These are phyloP conservation scores for Myodes glareolus DNA, from an alignment of 2,113 vertebrate species.

Conservation along the genomic window DNA sequence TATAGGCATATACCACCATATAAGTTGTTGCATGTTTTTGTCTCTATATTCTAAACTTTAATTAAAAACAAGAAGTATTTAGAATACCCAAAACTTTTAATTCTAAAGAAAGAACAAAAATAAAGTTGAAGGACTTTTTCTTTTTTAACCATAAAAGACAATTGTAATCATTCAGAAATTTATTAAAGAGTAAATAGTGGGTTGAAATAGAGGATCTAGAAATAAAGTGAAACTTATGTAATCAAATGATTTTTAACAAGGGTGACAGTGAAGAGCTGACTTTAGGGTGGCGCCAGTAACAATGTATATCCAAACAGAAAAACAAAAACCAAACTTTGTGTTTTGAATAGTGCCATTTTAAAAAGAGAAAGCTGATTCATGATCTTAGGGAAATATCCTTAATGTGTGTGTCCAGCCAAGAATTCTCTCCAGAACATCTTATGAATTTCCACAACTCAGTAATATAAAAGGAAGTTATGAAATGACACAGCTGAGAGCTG, in stretches of 20 bases:
- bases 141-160: conserved; percentile 20
- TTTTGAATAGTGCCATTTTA: neutral
- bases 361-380: neutral
- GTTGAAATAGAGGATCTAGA: conserved; percentile 17
- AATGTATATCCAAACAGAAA: neutral
- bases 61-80: conserved; percentile 26
- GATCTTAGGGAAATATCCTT: neutral
- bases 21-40: conserved; percentile 31
- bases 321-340: neutral
- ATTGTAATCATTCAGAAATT: neutral
- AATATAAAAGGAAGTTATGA: neutral
- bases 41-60: conserved; percentile 34
- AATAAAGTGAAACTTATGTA: neutral
- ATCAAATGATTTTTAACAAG: conserved; percentile 40
- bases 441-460: neutral
- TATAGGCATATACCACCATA: neutral
- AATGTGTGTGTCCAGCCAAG: neutral
- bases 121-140: neutral
- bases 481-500: neutral
- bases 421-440: neutral
- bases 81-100: conserved; percentile 3
- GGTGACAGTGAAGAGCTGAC: neutral
- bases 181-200: neutral
- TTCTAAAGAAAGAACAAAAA: conserved; percentile 41
- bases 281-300: neutral